These are phyloP conservation scores for Cotesia typhae DNA, from an alignment of 1,140 invertebrate genomes.

Conservation along the genomic window DNA sequence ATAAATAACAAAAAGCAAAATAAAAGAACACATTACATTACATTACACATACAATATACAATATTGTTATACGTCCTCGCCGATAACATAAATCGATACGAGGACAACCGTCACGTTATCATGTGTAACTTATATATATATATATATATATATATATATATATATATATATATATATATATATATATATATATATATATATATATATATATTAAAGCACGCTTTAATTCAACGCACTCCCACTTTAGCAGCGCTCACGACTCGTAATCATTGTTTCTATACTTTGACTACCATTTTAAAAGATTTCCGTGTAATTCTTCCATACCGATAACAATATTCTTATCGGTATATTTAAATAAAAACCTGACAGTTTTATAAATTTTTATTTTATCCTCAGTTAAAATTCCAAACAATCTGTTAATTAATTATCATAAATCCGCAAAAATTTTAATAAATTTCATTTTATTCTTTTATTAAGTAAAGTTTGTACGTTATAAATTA, in stretches of 20 bases:
- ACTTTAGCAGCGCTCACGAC: not conserved
- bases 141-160: not conserved
- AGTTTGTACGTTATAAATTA: too few relatives aligned
- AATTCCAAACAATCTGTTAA: too few relatives aligned
- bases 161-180: not conserved
- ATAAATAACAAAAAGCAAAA: constrained; percentile 5
- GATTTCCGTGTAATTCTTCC: too few relatives aligned
- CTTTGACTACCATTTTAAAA: too few relatives aligned
- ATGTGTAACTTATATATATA: not conserved
- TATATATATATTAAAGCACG: not conserved
- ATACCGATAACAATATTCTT: too few relatives aligned
- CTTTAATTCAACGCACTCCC: constrained; percentile 31
- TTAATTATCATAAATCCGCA: too few relatives aligned
- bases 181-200: not conserved
- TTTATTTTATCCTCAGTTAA: not conserved
- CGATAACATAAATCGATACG: constrained; percentile 38
- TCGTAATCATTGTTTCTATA: not conserved
- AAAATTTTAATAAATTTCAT: too few relatives aligned
- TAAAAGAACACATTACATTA: constrained; percentile 9
- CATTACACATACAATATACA: not conserved
- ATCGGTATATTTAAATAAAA: not conserved
- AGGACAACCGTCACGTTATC: constrained; percentile 30
- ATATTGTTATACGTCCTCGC: constrained; percentile 15
- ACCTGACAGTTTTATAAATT: not conserved
- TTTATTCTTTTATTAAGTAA: too few relatives aligned